Base-by-base conservation (phyloP, 2,888 invertebrate species). In the Philopedon plagiatum region DNA sequence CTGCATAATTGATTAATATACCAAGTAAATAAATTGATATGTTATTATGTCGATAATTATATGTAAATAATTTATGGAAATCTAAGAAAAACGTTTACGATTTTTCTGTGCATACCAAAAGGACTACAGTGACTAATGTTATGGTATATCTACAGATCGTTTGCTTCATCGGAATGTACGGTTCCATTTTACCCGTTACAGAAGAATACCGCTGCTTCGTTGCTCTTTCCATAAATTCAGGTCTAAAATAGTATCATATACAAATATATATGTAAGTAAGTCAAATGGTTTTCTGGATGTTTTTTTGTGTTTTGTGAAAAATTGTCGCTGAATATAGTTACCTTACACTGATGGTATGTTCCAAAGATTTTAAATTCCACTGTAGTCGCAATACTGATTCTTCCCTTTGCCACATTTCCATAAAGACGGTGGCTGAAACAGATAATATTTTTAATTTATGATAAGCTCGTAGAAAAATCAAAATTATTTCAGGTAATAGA, bases 321-420 rank as follows among this genome's bases (percentile, higher is more conserved):
- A n/a, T n/a, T n/a, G n/a, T n/a, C n/a, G n/a, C n/a, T n/a, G n/a
- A n/a, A n/a, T n/a, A 4, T 11, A 11, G 9, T 46, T 23, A 80
- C 81, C 81, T 78, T 61, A 76, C 66, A 1, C 76, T 75, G 9
- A 71, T 76, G 56, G 80, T 78, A 26, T 73, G 34, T 64, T 81
- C 79, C 8, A 80, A 19, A 5, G 71, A 56, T 49, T 64, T 75
- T 9, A 84, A 69, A 73, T 84, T 82, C 84, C 84, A 85, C 60
- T 80, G 78, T 19, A 82, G 76, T 46, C 76, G 77, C 41, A 83
- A 71, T n/a, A 80, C 77, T n/a, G 79, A 72, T 73, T 83, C 77
- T 51, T 75, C 69, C 72, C 84, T 78, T 74, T 81, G 80, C 85
- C 85, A 85, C 29, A 83, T 71, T 75, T 83, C 81, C 71, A 82